Conservation (phyloP, 2,888 invertebrate species). For the Neoascia interrupta region DNA sequence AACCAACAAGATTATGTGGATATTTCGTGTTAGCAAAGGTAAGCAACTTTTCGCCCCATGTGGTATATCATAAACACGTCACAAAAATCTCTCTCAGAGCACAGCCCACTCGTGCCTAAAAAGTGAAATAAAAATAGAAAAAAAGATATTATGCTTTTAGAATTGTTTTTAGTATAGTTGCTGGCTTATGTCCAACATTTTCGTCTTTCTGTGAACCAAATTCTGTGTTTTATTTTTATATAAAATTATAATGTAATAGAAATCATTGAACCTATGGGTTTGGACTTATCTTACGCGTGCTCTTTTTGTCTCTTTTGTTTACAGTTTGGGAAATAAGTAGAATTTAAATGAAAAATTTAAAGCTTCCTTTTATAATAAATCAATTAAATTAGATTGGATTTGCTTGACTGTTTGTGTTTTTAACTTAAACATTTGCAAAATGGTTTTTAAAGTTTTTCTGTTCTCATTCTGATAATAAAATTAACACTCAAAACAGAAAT, state of each 20-base stretch:
- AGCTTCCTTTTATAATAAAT: too few relatives aligned
- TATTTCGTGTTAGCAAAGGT: constrained; percentile 49
- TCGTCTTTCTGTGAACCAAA: constrained; percentile 28
- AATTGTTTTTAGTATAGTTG: constrained; percentile 42
- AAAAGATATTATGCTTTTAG: constrained; percentile 41
- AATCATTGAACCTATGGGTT: constrained; percentile 25
- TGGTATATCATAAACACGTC: constrained; percentile 7
- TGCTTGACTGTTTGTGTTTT: too few relatives aligned
- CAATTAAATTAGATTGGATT: too few relatives aligned
- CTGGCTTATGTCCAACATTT: constrained; percentile 46
- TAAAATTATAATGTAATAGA: constrained; percentile 33
- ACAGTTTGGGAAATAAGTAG: neutral
- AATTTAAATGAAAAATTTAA: too few relatives aligned
- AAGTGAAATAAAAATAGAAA: constrained; percentile 15
- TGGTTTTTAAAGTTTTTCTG: too few relatives aligned
- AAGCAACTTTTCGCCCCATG: constrained; percentile 26
- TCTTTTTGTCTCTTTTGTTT: neutral
- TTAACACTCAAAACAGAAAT: too few relatives aligned
- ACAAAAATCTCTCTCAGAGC: constrained; percentile 11
- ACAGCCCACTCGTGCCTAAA: constrained; percentile 1
- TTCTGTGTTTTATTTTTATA: constrained; percentile 49
- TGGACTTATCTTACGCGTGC: neutral
- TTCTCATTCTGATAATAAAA: too few relatives aligned
- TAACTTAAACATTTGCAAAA: too few relatives aligned
- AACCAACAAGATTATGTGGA: constrained; percentile 42